A percentile compares a stretch with the other conserved stretches of the same genome.
These are phyloP conservation scores for Ursus arctos DNA, from an alignment of 2,113 vertebrate species.

Conservation along the genomic window DNA sequence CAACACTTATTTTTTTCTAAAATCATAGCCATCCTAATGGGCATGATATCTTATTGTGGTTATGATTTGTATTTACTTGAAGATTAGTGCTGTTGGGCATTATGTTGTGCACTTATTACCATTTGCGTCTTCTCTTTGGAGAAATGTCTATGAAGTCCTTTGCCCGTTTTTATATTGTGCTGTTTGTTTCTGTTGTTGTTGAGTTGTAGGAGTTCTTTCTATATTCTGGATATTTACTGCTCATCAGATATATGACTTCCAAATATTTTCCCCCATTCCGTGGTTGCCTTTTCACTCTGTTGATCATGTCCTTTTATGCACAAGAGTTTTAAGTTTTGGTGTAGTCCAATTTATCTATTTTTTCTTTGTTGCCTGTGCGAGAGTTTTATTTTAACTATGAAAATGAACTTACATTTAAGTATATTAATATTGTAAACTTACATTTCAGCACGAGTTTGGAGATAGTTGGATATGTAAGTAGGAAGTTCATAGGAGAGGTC, in stretches of 20 bases:
- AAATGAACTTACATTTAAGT: not conserved
- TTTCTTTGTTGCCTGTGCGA: not conserved
- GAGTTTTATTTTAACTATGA: constrained; percentile 36
- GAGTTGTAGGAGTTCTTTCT: not conserved
- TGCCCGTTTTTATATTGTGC: not conserved
- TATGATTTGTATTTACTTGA: constrained; percentile 13
- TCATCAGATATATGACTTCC: not conserved
- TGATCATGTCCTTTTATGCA: not conserved
- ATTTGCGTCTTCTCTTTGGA: constrained; percentile 1
- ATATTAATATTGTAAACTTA: not conserved
- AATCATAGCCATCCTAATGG: not conserved
- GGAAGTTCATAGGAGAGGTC: not conserved
- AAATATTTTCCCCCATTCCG: constrained; percentile 10
- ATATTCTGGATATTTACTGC: not conserved
- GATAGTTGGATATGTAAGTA: not conserved
- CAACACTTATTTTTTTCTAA: not conserved
- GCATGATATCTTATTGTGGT: not conserved
- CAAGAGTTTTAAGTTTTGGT: not conserved
- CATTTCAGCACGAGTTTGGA: not conserved
- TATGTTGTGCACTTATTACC: not conserved
- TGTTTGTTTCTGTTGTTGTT: not conserved
- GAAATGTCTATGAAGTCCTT: not conserved
- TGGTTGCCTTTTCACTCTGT: not conserved
- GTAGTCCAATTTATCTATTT: not conserved
- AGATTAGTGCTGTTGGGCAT: not conserved